phyloP scores from a whole-genome alignment of 2,888 invertebrate species.

The Sussaba pulchella region DNA sequence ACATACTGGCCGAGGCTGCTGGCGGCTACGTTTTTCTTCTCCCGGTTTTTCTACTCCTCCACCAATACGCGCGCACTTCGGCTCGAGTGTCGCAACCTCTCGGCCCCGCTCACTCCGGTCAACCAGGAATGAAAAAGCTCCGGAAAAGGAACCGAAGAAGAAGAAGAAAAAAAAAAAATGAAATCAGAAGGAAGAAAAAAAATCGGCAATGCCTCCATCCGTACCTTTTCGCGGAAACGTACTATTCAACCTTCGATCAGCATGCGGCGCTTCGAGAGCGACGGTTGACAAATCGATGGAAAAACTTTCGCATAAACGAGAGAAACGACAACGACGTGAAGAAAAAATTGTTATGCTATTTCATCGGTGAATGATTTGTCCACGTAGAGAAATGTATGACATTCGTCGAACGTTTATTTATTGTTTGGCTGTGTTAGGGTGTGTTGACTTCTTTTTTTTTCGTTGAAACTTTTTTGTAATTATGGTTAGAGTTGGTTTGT shows the following conservation, averaged over 20 bases:
- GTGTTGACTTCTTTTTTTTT: too few relatives aligned
- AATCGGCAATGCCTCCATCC: slow-evolving; percentile 33
- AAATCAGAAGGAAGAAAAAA: slow-evolving; percentile 19
- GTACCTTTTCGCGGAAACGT: slow-evolving; percentile 37
- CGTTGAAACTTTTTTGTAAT: background rate
- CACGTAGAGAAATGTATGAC: background rate
- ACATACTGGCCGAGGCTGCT: slow-evolving; percentile 57
- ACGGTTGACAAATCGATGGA: background rate
- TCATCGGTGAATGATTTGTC: background rate
- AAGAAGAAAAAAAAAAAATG: slow-evolving; percentile 10
- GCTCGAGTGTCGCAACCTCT: slow-evolving; percentile 58
- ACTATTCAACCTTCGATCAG: slow-evolving; percentile 41
- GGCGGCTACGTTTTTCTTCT: slow-evolving; percentile 46
- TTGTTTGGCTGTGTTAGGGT: too few relatives aligned
- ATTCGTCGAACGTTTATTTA: too few relatives aligned
- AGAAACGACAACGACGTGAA: background rate
- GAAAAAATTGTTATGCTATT: background rate
- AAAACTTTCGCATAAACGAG: background rate
- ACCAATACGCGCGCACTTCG: slow-evolving; percentile 44
- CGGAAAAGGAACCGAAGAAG: slow-evolving; percentile 30
- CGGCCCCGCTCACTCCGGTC: slow-evolving; percentile 27
- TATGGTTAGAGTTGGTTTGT: background rate
- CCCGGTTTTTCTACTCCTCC: slow-evolving; percentile 39
- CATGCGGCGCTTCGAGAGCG: slow-evolving; percentile 15
- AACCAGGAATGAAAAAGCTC: slow-evolving; percentile 28